These are phyloP conservation scores for Dinomys branickii DNA, from an alignment of 2,113 vertebrate genomes.

Conservation along the genomic window DNA sequence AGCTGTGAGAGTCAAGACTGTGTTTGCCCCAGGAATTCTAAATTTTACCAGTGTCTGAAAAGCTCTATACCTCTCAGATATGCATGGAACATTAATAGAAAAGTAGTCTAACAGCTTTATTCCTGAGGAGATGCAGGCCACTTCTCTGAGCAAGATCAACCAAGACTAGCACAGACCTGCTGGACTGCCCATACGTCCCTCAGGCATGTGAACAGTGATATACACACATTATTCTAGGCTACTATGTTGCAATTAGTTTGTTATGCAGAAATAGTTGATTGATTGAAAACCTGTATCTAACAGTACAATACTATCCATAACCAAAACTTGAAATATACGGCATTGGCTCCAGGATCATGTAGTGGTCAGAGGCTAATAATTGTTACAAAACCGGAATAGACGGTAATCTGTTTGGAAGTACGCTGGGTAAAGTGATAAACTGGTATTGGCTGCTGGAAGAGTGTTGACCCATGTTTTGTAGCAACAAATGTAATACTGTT, in stretches of 20 bases:
- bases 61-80: not conserved
- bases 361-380: not conserved
- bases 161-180: not conserved
- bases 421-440: not conserved
- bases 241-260: not conserved
- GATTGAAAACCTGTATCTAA: not conserved
- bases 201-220: not conserved
- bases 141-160: not conserved
- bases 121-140: not conserved
- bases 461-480: not conserved
- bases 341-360: not conserved
- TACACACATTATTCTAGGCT: not conserved
- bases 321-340: not conserved
- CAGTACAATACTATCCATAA: not conserved
- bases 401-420: not conserved
- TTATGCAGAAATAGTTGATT: not conserved
- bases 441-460: not conserved
- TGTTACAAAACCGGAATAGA: not conserved
- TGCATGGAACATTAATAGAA: too few relatives aligned
- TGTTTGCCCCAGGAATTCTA: not conserved
- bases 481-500: not conserved
- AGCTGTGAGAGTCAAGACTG: not conserved
- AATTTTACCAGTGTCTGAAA: not conserved
- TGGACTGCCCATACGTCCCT: not conserved
- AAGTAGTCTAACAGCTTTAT: not conserved